Evolutionary conservation across 1,140 invertebrate genomes (phyloP), one percentile per base, ranked within the genome.

Genomic region (Palaemon carinicauda): DNA sequence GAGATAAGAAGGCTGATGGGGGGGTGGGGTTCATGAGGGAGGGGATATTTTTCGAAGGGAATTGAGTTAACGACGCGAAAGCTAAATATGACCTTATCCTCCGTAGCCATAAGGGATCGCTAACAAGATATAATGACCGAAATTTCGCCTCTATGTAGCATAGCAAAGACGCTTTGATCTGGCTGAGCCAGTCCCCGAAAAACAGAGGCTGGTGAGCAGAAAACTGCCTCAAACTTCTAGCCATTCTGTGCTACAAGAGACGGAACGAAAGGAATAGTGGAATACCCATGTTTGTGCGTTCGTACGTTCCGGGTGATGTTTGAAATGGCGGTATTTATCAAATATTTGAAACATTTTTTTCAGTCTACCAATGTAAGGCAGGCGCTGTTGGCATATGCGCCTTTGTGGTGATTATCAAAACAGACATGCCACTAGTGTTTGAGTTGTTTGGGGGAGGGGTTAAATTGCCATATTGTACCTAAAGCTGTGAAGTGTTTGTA

Each of bases 71-170:
- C 81, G 81, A 54, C 69, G 69, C 51, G 81, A 69, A 82, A 82
- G 74, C 81, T 82, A 82, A 82, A 82, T 74, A 74, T 82, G 81
- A 82, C 81, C 81, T 82, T 82, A 82, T 82, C 81, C 81, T 29
- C 33, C 51, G 24, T 74, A 52, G 81, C 81, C 73, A 74, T 82
- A 82, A 71, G 81, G 81, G 52, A 29, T 75, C 69, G 52, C 81
- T 82, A 82, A 82, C 81, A 82, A 82, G 81, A 71, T 71, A 82
- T 82, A 65, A 82, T 82, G 81, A 52, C 52, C 69, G 69, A 82
- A 82, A 82, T 82, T 82, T 74, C 73, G 71, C 71, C 81, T 82
- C 74, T 82, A 82, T 82, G 81, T 82, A 27, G 33, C 31, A 50
- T 15, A 50, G 50, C 27, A 50, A 51, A 27, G 52, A 51, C 29